Evolutionary conservation across 1,140 invertebrate species (phyloP).

Genomic region (Lepidurus arcticus): DNA sequence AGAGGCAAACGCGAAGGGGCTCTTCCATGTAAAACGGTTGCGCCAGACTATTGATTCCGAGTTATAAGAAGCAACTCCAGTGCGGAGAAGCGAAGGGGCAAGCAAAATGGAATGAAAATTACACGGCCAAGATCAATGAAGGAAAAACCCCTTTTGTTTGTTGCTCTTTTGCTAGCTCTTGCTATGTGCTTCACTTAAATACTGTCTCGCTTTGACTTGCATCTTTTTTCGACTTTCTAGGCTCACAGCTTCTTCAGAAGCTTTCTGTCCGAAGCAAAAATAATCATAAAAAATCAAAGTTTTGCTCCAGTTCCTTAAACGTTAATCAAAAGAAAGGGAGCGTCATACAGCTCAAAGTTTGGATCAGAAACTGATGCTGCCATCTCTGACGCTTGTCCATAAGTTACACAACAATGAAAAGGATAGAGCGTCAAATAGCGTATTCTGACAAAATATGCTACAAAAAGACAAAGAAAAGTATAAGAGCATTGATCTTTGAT

Average conservation of each 20-base stretch:
- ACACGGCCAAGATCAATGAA: conserved; percentile 21
- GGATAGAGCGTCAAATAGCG: too few relatives aligned
- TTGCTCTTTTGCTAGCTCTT: not conserved
- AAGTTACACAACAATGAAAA: too few relatives aligned
- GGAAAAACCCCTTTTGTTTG: not conserved
- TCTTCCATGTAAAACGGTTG: conserved; percentile 19
- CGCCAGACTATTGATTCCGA: conserved; percentile 16
- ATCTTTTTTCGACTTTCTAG: not conserved
- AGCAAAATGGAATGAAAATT: conserved; percentile 22
- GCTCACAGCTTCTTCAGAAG: not conserved
- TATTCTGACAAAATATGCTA: too few relatives aligned
- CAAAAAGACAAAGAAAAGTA: too few relatives aligned
- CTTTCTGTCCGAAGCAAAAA: not conserved
- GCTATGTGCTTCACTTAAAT: not conserved
- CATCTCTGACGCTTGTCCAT: too few relatives aligned
- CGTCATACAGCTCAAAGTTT: too few relatives aligned
- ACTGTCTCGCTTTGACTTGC: not conserved
- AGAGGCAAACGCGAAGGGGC: not conserved
- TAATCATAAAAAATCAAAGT: not conserved
- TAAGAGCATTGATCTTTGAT: too few relatives aligned
- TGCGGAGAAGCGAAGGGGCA: conserved; percentile 4
- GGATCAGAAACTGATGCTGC: too few relatives aligned
- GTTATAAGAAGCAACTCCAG: conserved; percentile 19
- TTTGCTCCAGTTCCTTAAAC: too few relatives aligned
- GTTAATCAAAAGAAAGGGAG: too few relatives aligned